phyloP scores from a whole-genome alignment of 2,888 invertebrate species.

The Polylopha cassiicola region DNA sequence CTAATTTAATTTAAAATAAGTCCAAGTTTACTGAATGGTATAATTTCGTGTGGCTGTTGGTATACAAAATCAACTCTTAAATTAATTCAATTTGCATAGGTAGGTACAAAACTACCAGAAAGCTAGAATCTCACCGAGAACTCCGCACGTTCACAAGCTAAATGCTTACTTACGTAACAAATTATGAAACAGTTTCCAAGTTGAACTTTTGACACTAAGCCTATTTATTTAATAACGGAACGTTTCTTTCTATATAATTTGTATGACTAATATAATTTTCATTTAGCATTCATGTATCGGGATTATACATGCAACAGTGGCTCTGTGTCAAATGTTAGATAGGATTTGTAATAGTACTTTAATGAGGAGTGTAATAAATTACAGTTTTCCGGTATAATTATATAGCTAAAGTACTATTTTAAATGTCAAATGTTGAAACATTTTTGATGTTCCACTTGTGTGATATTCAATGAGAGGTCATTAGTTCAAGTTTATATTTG shows the following conservation, averaged over 20 bases:
- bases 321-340: slow-evolving; percentile 9
- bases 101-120: too few species aligned
- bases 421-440: slow-evolving; percentile 14
- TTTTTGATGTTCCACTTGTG: slow-evolving; percentile 5
- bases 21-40: too few species aligned
- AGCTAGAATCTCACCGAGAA: too few species aligned
- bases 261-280: slow-evolving; percentile 12
- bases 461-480: slow-evolving; percentile 1
- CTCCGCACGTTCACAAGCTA: slow-evolving; percentile 11
- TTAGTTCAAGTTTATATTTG: slow-evolving; percentile 15
- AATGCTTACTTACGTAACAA: slow-evolving; percentile 14
- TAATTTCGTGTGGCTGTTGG: too few species aligned
- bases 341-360: slow-evolving; percentile 1
- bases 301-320: slow-evolving; percentile 5
- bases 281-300: slow-evolving; percentile 2
- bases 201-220: slow-evolving; percentile 17
- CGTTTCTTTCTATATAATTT: slow-evolving; percentile 16
- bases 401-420: slow-evolving; percentile 9
- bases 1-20: too few species aligned
- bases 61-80: too few species aligned
- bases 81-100: too few species aligned
- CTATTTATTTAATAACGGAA: slow-evolving; percentile 14
- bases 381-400: slow-evolving; percentile 17
- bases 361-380: slow-evolving; percentile 1
- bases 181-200: slow-evolving; percentile 11